Evolutionary conservation across 2,888 invertebrate species (phyloP), one percentile per base, ranked within the genome.

Genomic region (Dasypogon diadema): DNA sequence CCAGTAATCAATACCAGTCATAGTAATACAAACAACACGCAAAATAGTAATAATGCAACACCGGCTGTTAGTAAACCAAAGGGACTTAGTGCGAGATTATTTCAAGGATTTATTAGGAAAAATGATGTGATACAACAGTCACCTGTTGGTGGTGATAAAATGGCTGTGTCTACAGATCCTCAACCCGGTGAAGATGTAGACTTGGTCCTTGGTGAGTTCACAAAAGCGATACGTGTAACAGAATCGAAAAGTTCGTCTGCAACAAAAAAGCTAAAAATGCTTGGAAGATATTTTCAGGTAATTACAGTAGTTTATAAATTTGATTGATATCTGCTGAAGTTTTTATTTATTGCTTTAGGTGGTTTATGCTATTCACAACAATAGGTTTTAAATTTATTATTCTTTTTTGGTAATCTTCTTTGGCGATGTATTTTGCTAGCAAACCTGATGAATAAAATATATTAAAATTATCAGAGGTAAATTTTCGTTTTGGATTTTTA

Each of bases 251-350:
- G 81, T 83, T 84, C 81, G 83, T 84, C 75, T 83, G 84, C 80
- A 82, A 86, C 86, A 81, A 88, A 86, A 84, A 91, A 89, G 82
- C 89, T 89, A 83, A 87, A 89, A 18, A 85, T 92, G 79, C 86
- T 92, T 54, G 90, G 91, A 56, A 90, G 91, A 77, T 92, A 91
- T 81, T 91, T 92, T 82, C 91, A 91, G 77, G 90, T 92, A 76
- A 90, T 90, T 81, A 14, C 12, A 30, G 8, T 30, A 30, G 8
- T 8, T 30, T 30, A 3, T 30, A 30, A 30, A 30, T 55, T 18
- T 55, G 37, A 34, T n/a, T 72, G 55, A 58, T 21, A 21, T 16
- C 37, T 46, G 56, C 73, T 46, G 30, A 63, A 75, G 48, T 51
- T 56, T 63, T 73, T 56, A 16, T 72, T 55, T 58, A 56, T 30